Evolutionary conservation across 2,797 vertebrate species (phyloP), one percentile per base, ranked within the genome.

Genomic region (Periparus ater): DNA sequence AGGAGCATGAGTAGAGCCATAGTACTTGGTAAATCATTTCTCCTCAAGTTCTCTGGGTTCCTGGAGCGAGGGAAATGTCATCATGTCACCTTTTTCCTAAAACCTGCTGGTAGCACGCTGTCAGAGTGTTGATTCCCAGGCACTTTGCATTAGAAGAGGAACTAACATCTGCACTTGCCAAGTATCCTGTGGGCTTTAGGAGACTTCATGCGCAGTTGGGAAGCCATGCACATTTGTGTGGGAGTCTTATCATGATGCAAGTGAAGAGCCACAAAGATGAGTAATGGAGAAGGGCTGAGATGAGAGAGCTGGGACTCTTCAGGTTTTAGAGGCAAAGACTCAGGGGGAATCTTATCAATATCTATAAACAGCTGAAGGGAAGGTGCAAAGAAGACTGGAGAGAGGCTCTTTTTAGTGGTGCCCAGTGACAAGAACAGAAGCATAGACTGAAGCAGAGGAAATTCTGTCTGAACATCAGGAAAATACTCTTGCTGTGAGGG

Each of bases 111-210:
- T 51, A 61, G 40, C n/a, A 53, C 62, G 21, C 26, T 78, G 54
- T 26, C 2, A 8, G 40, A 23, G 17, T 25, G 53, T 40, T 53
- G 60, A 60, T 85, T 55, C 60, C 40, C 34, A 45, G 40, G 23
- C 0, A 0, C 40, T 61, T 68, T 75, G 29, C 29, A 7, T 67
- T 38, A 16, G 30, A 45, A 77, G 0, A 1, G 25, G 9, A 27
- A 81, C 63, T 38, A 55, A 60, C 30, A 36, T 32, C 27, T 89
- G 76, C 30, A 22, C 32, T 38, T 89, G 40, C 57, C 40, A 10
- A 25, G 30, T 23, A 20, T 25, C 53, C 34, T 13, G 16, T 27
- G 51, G 32, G 15, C 45, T 93, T 72, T 79, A 54, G 16, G 16
- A 63, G 67, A 50, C 11, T 73, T 72, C 6, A 6, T 4, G n/a